phyloP scores from a whole-genome alignment of 2,113 vertebrate genomes.

The Desmodus rotundus region DNA sequence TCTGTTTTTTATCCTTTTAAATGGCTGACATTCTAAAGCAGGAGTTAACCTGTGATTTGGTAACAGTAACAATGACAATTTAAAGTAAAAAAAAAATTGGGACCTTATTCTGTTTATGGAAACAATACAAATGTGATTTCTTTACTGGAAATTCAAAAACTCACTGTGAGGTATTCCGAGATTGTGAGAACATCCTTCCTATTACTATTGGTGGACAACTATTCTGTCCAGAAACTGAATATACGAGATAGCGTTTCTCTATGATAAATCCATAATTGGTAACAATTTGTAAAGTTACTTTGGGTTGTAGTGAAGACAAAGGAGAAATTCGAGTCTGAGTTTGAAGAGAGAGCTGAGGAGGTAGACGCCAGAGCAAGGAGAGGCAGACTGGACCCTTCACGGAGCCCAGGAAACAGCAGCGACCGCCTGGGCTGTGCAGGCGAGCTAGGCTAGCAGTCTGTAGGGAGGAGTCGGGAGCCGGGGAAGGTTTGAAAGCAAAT shows the following conservation, averaged over 20 bases:
- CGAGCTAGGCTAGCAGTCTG: background rate
- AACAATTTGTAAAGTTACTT: background rate
- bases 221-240: background rate
- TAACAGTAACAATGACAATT: no score
- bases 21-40: conserved; percentile 1
- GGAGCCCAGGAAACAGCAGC: background rate
- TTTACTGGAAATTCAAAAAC: background rate
- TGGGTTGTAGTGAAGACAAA: background rate
- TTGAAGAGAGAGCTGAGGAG: background rate
- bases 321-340: background rate
- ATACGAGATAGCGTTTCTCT: background rate
- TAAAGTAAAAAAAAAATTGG: no score
- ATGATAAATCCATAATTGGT: background rate
- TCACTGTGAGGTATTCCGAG: background rate
- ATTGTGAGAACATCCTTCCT: background rate
- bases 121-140: background rate
- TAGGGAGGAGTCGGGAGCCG: background rate
- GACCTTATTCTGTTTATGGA: background rate
- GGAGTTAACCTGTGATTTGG: conserved; percentile 25
- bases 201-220: background rate
- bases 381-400: background rate
- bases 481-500: background rate
- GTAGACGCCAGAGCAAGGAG: background rate
- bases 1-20: conserved; percentile 36
- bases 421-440: background rate